Base-by-base conservation (phyloP, 2,888 invertebrate genomes). In the Temnothorax ravouxi region DNA sequence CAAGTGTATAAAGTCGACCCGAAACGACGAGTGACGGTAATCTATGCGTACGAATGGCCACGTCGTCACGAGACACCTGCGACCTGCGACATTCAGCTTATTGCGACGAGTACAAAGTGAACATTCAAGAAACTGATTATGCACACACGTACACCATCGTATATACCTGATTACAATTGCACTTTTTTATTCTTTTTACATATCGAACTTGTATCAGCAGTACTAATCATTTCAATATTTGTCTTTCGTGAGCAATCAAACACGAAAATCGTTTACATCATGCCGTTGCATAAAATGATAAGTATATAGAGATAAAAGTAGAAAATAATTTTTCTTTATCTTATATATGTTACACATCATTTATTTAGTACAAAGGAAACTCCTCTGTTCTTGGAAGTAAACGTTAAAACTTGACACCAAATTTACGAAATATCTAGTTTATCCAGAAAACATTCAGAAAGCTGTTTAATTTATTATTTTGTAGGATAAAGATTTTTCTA, bases 61-160 rank as follows among this genome's bases (percentile, higher is more conserved):
- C 75, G 69, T 81, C 71, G 21, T 54, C 64, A 38, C 9, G 62
- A 80, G 69, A 75, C 91, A 91, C 90, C 91, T 91, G 91, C 90
- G 44, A 91, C 90, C 91, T 91, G 91, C 90, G 44, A 64, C 84
- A 50, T 56, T 47, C 74, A 13, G 41, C 44, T 59, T n/a, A n/a
- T n/a, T 41, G 25, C 3, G 52, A 66, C 52, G 52, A 25, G 3
- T 64, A 38, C 75, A 21, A 50, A 76, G 15, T 64, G 34, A 38
- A 38, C 9, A 11, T 29, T 44, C 62, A 15, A 62, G 50, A 21
- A 62, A 52, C 50, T 50, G 64, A 76, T 75, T 50, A 64, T 21
- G 34, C 4, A 21, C 61, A 21, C 61, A 25, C 25, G n/a, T 15
- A 13, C 15, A 34, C 18, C 25, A 34, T 44, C 3, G 6, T 13